phyloP scores from a whole-genome alignment of 2,113 vertebrate species.

The Origma solitaria region DNA sequence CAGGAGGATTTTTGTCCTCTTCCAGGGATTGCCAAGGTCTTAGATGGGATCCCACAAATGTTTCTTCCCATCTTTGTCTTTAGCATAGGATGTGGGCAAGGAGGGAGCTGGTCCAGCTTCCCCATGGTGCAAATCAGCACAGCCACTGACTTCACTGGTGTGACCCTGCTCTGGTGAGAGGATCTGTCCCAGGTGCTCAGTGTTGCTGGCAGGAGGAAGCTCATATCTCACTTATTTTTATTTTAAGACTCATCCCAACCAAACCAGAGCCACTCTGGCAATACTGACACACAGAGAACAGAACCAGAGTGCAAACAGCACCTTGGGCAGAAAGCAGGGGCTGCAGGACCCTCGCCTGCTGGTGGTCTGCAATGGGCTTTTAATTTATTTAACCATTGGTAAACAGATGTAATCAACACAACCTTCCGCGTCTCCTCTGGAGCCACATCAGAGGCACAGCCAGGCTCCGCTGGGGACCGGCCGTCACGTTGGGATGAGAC shows the following conservation, averaged over 20 bases:
- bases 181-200: background rate
- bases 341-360: conserved; percentile 35
- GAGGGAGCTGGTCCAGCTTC: background rate
- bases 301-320: background rate
- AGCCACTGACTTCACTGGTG: background rate
- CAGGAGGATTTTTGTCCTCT: background rate
- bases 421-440: conserved; percentile 59
- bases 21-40: background rate
- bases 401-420: conserved; percentile 83
- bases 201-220: background rate
- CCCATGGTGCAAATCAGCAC: background rate
- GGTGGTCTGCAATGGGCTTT: conserved; percentile 80
- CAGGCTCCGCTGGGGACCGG: conserved; percentile 44
- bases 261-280: background rate
- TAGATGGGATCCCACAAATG: background rate
- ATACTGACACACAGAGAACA: background rate
- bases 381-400: conserved; percentile 83
- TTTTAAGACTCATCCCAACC: background rate
- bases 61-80: background rate
- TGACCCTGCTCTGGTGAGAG: background rate
- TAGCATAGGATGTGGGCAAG: background rate
- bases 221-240: background rate
- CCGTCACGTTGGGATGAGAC: conserved; percentile 30
- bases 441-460: conserved; percentile 42
- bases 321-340: background rate